Evolutionary conservation across 1,140 invertebrate species (phyloP).

Genomic region (Philopotamus ludificatus): DNA sequence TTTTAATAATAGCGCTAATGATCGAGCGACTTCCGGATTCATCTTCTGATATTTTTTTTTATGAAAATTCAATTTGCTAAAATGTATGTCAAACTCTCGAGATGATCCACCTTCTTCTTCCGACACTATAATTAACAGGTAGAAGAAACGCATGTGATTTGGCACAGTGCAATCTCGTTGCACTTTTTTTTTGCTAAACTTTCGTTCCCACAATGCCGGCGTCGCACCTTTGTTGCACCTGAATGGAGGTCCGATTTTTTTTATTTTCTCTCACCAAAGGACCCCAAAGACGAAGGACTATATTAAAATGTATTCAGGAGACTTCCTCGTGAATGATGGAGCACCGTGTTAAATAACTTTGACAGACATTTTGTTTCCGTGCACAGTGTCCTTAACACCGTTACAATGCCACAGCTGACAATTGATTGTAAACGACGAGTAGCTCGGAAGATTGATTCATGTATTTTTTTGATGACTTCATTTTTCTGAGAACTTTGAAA

Average conservation of each 20-base stretch:
- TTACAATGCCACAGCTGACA: constrained; percentile 20
- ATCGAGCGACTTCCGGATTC: too few species aligned
- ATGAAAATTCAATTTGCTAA: too few species aligned
- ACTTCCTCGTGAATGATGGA: constrained; percentile 35
- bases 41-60: too few species aligned
- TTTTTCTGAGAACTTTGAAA: too few species aligned
- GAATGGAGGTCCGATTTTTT: constrained; percentile 23
- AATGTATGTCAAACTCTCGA: too few species aligned
- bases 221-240: constrained; percentile 28
- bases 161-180: background rate
- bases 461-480: too few species aligned
- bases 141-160: too few species aligned
- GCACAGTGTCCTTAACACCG: constrained; percentile 6
- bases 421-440: constrained; percentile 7
- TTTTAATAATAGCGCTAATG: too few species aligned
- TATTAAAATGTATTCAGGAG: constrained; percentile 41
- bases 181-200: background rate
- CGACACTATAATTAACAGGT: too few species aligned
- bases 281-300: constrained; percentile 29
- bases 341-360: constrained; percentile 36
- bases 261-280: constrained; percentile 21
- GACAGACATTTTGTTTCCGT: constrained; percentile 27
- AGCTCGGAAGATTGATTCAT: constrained; percentile 18
- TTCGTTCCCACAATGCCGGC: constrained; percentile 21
- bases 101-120: too few species aligned